phyloP scores from a whole-genome alignment of 2,797 vertebrate species.

The Molothrus ater region DNA sequence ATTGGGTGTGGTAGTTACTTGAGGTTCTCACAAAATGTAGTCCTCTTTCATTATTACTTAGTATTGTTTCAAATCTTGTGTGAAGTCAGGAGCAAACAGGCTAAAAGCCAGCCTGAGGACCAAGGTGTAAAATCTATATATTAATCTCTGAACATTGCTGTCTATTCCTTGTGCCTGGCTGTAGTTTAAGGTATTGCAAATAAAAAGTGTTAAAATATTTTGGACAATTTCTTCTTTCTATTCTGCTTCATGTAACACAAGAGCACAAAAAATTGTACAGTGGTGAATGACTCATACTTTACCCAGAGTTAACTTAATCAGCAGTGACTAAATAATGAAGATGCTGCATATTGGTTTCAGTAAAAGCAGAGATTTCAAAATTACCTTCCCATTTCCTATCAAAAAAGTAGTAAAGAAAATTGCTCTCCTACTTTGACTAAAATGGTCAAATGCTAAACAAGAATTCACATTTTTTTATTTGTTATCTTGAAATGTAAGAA shows the following conservation, averaged over 20 bases:
- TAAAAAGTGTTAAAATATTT: conserved; percentile 19
- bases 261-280: neutral
- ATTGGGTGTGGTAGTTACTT: neutral
- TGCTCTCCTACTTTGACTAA: conserved; percentile 1
- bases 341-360: conserved; percentile 17
- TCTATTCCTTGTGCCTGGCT: conserved; percentile 21
- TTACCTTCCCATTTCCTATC: neutral
- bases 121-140: neutral
- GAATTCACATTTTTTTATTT: neutral
- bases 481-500: neutral
- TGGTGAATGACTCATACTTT: conserved; percentile 28
- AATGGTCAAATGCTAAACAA: conserved; percentile 6
- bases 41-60: neutral
- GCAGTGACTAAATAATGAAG: conserved; percentile 24
- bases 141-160: conserved; percentile 10
- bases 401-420: conserved; percentile 41
- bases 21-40: neutral
- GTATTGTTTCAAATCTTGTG: neutral
- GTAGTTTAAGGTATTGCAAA: conserved; percentile 39
- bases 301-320: conserved; percentile 52
- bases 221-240: conserved; percentile 23
- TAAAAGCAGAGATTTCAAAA: conserved; percentile 58
- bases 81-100: neutral
- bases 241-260: conserved; percentile 31
- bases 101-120: neutral